Evolutionary conservation across 2,888 invertebrate species (phyloP).

Genomic region (Halictus ligatus): DNA sequence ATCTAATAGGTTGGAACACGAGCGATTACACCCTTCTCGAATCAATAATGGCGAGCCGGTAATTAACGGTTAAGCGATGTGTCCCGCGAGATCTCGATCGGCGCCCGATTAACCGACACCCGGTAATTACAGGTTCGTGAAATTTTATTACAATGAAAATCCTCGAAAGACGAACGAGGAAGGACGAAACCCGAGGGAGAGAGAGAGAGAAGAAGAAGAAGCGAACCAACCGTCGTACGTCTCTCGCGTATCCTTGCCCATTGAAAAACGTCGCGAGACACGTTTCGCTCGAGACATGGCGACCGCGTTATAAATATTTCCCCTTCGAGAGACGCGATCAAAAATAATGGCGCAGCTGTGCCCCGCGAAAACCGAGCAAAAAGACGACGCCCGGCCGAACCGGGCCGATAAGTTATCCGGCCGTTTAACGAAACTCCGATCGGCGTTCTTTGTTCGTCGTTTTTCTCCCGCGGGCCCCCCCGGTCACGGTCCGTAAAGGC

Average conservation of each 20-base stretch:
- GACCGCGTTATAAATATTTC: constrained; percentile 46
- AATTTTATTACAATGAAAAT: constrained; percentile 64
- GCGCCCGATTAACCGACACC: constrained; percentile 75
- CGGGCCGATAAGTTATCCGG: constrained; percentile 52
- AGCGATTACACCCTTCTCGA: constrained; percentile 72
- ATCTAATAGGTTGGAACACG: constrained; percentile 72
- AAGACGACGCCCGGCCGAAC: constrained; percentile 20
- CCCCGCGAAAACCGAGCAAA: constrained; percentile 29
- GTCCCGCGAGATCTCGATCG: constrained; percentile 65
- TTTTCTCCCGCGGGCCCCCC: background rate
- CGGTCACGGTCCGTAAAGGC: constrained; percentile 48
- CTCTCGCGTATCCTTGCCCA: background rate
- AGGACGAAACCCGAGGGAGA: background rate
- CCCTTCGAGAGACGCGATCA: constrained; percentile 44
- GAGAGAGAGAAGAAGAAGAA: too few species aligned
- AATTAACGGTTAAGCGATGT: constrained; percentile 77
- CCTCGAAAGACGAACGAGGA: background rate
- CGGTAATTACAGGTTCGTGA: constrained; percentile 62
- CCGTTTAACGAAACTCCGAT: constrained; percentile 34
- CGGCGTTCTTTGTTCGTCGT: background rate
- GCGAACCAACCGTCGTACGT: background rate
- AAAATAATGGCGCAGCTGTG: constrained; percentile 52
- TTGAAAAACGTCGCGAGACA: constrained; percentile 29
- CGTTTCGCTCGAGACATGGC: background rate
- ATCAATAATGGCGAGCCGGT: constrained; percentile 80